A percentile compares a stretch with the other conserved stretches of the same genome.
Evolutionary conservation across 2,797 vertebrate species (phyloP).

Genomic region (Galaxias olidus): DNA sequence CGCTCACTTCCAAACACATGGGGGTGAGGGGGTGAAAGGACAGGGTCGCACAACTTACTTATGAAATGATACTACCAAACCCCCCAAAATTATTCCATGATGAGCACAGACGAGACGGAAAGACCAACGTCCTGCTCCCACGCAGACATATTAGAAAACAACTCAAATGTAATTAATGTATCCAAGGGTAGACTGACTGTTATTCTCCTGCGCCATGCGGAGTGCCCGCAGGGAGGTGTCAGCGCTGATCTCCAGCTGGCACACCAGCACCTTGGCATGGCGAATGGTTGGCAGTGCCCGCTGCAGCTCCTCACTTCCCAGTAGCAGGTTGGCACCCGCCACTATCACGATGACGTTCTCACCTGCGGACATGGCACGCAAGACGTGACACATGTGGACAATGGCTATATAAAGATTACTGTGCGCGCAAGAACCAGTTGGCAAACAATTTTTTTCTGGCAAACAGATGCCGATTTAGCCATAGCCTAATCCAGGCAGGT

Average conservation of each 20-base stretch:
- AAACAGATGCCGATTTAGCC: no score
- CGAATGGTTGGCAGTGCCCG: slow-evolving; percentile 74
- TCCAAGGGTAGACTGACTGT: slow-evolving; percentile 75
- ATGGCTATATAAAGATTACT: background rate
- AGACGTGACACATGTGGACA: background rate
- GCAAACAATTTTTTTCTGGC: no score
- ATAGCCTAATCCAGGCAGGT: no score
- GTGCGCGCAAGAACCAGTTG: no score
- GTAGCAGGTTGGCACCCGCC: slow-evolving; percentile 91
- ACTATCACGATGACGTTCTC: slow-evolving; percentile 96
- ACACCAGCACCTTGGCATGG: slow-evolving; percentile 86
- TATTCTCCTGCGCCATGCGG: slow-evolving; percentile 79
- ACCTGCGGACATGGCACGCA: slow-evolving; percentile 68
- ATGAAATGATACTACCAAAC: no score
- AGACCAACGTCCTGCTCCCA: background rate
- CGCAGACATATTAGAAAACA: background rate
- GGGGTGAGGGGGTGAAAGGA: no score
- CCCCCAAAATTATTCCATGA: no score
- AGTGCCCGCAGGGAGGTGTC: slow-evolving; percentile 84
- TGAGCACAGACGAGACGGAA: background rate
- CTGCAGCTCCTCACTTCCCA: slow-evolving; percentile 82
- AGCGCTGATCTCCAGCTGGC: slow-evolving; percentile 90
- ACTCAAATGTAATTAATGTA: no score
- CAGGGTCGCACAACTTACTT: no score
- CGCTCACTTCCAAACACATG: no score